Percentiles rank a stretch among this genome's conserved stretches.
Evolutionary conservation across 2,113 vertebrate species (phyloP).

Genomic region (Amphiprion ocellaris): DNA sequence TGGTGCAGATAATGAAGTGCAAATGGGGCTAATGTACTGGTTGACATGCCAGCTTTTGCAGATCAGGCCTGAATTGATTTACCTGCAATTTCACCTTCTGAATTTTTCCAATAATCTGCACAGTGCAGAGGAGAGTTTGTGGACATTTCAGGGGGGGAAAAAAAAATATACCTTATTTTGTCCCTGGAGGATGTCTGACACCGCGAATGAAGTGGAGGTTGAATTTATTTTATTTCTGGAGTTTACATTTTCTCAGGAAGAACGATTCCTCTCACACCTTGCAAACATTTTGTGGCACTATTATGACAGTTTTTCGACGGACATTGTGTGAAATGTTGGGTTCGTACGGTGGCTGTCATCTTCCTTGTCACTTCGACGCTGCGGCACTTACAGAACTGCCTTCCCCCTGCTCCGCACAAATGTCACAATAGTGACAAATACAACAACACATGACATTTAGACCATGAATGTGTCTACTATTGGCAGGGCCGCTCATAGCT

Average conservation of each 20-base stretch:
- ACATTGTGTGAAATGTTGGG: slow-evolving; percentile 49
- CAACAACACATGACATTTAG: slow-evolving; percentile 50
- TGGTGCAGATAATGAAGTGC: slow-evolving; percentile 75
- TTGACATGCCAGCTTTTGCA: slow-evolving; percentile 75
- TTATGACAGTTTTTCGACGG: slow-evolving; percentile 43
- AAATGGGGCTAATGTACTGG: slow-evolving; percentile 76
- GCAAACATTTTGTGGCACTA: slow-evolving; percentile 35
- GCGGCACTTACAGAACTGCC: slow-evolving; percentile 25
- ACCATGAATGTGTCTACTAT: slow-evolving; percentile 25
- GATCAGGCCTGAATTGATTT: slow-evolving; percentile 76
- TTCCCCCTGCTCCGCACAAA: slow-evolving; percentile 39
- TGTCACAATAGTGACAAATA: slow-evolving; percentile 56
- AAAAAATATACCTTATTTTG: slow-evolving; percentile 5
- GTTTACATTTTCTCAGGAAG: slow-evolving; percentile 9
- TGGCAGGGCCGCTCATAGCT: slow-evolving; percentile 5
- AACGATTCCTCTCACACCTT: slow-evolving; percentile 11
- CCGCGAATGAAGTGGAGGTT: slow-evolving; percentile 5
- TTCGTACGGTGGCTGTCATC: slow-evolving; percentile 45
- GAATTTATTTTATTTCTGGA: slow-evolving; percentile 13
- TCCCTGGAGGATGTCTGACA: background rate
- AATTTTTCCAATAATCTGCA: slow-evolving; percentile 62
- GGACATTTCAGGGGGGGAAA: background rate
- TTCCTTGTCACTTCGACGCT: slow-evolving; percentile 50
- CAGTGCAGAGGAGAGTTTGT: slow-evolving; percentile 12
- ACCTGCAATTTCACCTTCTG: slow-evolving; percentile 50